These are phyloP conservation scores for Pelosia muscerda DNA, from an alignment of 2,888 invertebrate species.

Conservation along the genomic window DNA sequence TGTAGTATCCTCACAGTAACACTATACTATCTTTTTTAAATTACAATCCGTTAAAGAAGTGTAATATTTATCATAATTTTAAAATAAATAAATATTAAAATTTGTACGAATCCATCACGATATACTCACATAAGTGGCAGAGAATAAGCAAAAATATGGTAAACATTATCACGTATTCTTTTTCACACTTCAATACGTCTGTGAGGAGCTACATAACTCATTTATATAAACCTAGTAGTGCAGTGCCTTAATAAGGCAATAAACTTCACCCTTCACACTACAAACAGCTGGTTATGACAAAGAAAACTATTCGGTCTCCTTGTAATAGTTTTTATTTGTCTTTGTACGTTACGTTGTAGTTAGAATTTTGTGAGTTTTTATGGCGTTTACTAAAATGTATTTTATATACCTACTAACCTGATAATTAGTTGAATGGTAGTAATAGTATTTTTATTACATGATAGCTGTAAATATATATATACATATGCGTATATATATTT, in stretches of 20 bases:
- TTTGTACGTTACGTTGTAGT: too few species aligned
- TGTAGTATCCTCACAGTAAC: too few species aligned
- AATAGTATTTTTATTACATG: too few species aligned
- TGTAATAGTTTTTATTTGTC: neutral
- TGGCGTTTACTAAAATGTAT: neutral
- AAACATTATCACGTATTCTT: slow-evolving; percentile 39
- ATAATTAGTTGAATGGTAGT: too few species aligned
- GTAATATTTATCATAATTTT: too few species aligned
- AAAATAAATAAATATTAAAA: too few species aligned
- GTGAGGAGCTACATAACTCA: slow-evolving; percentile 25
- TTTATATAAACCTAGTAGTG: slow-evolving; percentile 32
- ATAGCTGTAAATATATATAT: neutral
- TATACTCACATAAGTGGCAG: slow-evolving; percentile 45
- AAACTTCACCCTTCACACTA: slow-evolving; percentile 43
- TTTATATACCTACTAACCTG: neutral
- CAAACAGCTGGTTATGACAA: slow-evolving; percentile 51
- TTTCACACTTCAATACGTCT: slow-evolving; percentile 25
- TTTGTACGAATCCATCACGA: slow-evolving; percentile 1
- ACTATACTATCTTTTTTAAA: too few species aligned
- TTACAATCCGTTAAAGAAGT: too few species aligned
- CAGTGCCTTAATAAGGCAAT: slow-evolving; percentile 37
- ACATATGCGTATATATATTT: too few species aligned
- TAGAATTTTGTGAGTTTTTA: too few species aligned
- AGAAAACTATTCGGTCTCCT: slow-evolving; percentile 48
- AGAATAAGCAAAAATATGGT: slow-evolving; percentile 31